Evolutionary conservation across 2,888 invertebrate species (phyloP), one percentile per base, ranked within the genome.

Genomic region (Drosophila hawaiiensis): DNA sequence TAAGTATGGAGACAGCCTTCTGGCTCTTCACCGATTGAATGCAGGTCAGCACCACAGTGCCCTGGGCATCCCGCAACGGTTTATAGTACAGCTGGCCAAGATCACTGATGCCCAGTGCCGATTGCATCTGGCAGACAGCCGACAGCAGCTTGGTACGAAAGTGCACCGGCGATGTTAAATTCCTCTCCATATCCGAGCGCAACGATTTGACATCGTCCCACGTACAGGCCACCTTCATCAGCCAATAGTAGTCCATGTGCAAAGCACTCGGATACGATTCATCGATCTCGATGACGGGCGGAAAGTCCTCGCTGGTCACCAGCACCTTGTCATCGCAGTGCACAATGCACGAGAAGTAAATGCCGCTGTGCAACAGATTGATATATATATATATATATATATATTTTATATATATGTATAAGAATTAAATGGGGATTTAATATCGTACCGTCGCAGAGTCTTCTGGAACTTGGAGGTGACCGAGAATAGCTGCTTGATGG

Each of bases 391-490:
- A 35, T 16, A 19, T 37, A 25, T 19, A 52, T 41, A n/a, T n/a
- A n/a, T n/a, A n/a, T n/a, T n/a, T n/a, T 37, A 49, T 3, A 14
- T 39, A 31, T 39, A 31, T 9, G 4, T 29, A 41, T 2, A 19
- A 1, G 1, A 2, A 29, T 49, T 9, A 3, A 22, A 6, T 12
- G 14, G 39, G n/a, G 10, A 10, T 16, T 6, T n/a, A 5, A 1
- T 5, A 3, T 10, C 33, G 29, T 39, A 97, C 97, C 97, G 96
- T 91, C 97, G 95, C 72, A 99, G 94, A 90, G 97, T 96, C 93
- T 99, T 99, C 93, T 99, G 98, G 92, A 99, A 99, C 94, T 99
- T 99, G 91, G 98, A 98, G 61, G 98, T 97, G 14, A 98, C 98
- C 0, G 98, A 97, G 94, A 99, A 99, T 47, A 99, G 95, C 91